Percentiles rank a stretch among this genome's conserved stretches.
Evolutionary conservation across 2,113 vertebrate species (phyloP).

Genomic region (Numida meleagris): DNA sequence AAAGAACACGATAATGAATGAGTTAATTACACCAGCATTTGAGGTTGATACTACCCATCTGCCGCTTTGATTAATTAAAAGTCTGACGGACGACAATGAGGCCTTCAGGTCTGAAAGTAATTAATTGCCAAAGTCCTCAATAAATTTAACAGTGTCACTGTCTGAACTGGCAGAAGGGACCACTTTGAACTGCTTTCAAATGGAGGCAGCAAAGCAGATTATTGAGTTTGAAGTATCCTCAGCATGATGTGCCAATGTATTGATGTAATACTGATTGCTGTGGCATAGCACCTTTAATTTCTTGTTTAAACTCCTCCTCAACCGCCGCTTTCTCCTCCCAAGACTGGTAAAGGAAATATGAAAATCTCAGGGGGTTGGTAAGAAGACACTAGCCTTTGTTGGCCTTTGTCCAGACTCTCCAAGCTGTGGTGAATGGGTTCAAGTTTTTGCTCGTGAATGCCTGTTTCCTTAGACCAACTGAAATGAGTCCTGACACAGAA

Average conservation of each 20-base stretch:
- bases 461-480: neutral
- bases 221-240: neutral
- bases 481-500: neutral
- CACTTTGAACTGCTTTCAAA: neutral
- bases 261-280: neutral
- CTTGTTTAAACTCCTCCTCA: neutral
- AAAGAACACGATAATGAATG: conserved; percentile 75
- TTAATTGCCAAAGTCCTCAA: conserved; percentile 64
- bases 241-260: neutral
- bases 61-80: conserved; percentile 78
- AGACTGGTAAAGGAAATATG: neutral
- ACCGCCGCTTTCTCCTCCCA: neutral
- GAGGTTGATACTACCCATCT: conserved; percentile 74
- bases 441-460: neutral
- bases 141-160: conserved; percentile 29
- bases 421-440: neutral
- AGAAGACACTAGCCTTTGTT: neutral
- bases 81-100: conserved; percentile 52
- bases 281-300: neutral
- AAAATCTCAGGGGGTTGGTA: neutral
- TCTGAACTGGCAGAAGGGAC: neutral
- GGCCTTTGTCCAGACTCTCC: neutral
- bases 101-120: conserved; percentile 60
- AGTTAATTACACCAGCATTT: conserved; percentile 75
- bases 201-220: neutral